These are phyloP conservation scores for Tadarida brasiliensis DNA, from an alignment of 2,797 vertebrate species.

Conservation along the genomic window DNA sequence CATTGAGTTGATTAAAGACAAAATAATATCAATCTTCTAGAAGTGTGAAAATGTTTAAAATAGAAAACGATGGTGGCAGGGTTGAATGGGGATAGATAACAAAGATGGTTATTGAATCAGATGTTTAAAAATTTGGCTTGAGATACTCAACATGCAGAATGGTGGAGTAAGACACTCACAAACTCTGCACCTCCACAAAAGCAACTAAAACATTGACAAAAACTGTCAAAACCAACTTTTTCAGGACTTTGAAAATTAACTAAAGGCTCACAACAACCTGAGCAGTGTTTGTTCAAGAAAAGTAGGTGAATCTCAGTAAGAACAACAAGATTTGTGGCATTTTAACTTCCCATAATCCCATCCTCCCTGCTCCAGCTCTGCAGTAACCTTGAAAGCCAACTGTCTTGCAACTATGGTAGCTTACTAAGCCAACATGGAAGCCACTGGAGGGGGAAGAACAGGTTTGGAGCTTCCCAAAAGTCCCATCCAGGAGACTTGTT, in stretches of 20 bases:
- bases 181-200: neutral
- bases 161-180: neutral
- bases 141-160: neutral
- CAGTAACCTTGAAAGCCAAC: constrained; percentile 13
- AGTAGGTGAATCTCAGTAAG: neutral
- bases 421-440: neutral
- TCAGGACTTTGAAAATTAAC: constrained; percentile 53
- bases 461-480: neutral
- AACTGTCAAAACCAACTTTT: constrained; percentile 16
- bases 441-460: neutral
- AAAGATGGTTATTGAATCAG: neutral
- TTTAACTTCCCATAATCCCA: neutral
- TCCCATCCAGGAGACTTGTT: neutral
- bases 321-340: neutral
- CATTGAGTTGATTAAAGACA: constrained; percentile 28
- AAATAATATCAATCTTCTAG: neutral
- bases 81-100: neutral
- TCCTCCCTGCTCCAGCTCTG: neutral
- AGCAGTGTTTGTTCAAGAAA: neutral
- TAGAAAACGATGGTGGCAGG: neutral
- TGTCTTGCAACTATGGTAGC: neutral
- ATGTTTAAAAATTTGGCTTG: neutral
- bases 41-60: constrained; percentile 27
- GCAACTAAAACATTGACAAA: constrained; percentile 33
- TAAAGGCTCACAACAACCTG: neutral